These are phyloP conservation scores for Neocrepidodera transversa DNA, from an alignment of 2,888 invertebrate genomes.

Conservation along the genomic window DNA sequence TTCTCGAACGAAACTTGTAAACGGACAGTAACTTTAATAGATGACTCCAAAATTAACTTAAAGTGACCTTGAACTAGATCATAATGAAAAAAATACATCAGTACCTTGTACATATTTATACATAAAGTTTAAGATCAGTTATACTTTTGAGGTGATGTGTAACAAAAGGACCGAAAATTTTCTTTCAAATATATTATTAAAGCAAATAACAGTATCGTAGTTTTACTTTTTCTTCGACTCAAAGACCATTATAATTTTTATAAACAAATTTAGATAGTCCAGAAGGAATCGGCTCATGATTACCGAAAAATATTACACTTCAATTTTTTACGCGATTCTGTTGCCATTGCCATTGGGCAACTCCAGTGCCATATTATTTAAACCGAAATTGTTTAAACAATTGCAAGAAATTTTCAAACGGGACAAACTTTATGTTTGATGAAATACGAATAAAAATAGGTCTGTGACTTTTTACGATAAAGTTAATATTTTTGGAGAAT, in stretches of 20 bases:
- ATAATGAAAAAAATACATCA: slow-evolving; percentile 54
- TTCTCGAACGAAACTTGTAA: slow-evolving; percentile 28
- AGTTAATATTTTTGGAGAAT: too few species aligned
- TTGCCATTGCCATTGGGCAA: background rate
- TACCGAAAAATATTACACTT: background rate
- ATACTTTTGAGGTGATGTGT: slow-evolving; percentile 56
- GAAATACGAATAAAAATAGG: background rate
- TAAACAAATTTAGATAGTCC: too few species aligned
- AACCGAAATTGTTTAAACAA: slow-evolving; percentile 8
- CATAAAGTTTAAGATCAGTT: slow-evolving; percentile 50
- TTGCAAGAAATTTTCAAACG: slow-evolving; percentile 2
- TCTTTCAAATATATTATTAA: slow-evolving; percentile 51
- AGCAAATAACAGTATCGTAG: slow-evolving; percentile 30
- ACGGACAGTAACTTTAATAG: slow-evolving; percentile 40
- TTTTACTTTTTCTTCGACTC: background rate
- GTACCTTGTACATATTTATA: slow-evolving; percentile 59
- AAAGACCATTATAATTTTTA: too few species aligned
- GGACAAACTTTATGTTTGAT: background rate
- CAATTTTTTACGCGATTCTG: background rate
- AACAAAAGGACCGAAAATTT: slow-evolving; percentile 56
- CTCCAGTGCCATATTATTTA: slow-evolving; percentile 3
- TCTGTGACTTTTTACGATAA: too few species aligned
- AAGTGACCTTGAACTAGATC: slow-evolving; percentile 60
- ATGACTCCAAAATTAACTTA: slow-evolving; percentile 54
- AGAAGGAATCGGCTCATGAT: background rate